Evolutionary conservation across 2,797 vertebrate species (phyloP).

Genomic region (Ambastaia sidthimunki): DNA sequence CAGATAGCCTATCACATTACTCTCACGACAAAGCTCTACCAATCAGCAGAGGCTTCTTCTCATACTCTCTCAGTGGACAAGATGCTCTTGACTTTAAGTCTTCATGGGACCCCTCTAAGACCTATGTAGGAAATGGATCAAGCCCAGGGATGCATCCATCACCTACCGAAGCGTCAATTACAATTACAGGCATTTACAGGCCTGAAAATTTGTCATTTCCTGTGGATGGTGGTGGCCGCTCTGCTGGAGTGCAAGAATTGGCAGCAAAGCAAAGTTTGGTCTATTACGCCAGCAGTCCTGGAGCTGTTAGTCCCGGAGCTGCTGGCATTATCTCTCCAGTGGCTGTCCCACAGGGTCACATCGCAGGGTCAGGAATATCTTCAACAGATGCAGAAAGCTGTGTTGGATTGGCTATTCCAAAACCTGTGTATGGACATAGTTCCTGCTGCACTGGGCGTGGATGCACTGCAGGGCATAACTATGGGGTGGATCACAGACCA

Average conservation of each 20-base stretch:
- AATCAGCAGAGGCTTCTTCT: constrained; percentile 82
- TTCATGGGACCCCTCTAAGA: constrained; percentile 72
- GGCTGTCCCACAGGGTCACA: constrained; percentile 61
- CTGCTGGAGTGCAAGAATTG: constrained; percentile 63
- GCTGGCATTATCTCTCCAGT: constrained; percentile 57
- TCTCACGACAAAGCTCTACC: constrained; percentile 68
- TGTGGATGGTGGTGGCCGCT: constrained; percentile 66
- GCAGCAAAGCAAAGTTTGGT: constrained; percentile 70
- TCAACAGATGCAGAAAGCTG: constrained; percentile 62
- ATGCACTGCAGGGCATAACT: constrained; percentile 73
- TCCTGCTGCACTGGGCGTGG: constrained; percentile 78
- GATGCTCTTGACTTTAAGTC: constrained; percentile 66
- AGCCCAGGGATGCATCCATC: constrained; percentile 70
- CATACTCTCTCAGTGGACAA: constrained; percentile 75
- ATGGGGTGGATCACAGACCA: constrained; percentile 66
- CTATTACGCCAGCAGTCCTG: constrained; percentile 68
- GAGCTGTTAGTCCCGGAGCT: constrained; percentile 60
- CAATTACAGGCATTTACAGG: constrained; percentile 72
- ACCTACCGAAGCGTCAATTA: constrained; percentile 63
- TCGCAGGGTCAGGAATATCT: constrained; percentile 54
- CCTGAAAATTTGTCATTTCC: constrained; percentile 68
- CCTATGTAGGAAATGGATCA: constrained; percentile 65
- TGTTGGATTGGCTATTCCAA: constrained; percentile 81
- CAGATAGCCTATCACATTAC: constrained; percentile 65
- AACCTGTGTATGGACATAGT: constrained; percentile 82